phyloP scores from a whole-genome alignment of 2,888 invertebrate species.

The Acleris literana region DNA sequence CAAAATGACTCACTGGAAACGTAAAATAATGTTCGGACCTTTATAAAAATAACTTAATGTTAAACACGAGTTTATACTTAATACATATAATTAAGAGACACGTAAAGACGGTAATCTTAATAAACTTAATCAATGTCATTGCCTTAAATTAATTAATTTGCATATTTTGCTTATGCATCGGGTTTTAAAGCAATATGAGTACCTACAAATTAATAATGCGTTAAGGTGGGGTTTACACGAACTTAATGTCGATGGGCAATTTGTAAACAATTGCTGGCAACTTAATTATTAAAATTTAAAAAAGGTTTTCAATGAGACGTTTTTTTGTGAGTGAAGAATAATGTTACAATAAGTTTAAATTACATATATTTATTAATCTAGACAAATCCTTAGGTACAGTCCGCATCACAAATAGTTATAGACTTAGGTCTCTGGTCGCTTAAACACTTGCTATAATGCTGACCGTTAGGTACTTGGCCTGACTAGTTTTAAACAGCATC shows the following conservation, averaged over 20 bases:
- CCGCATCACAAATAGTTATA: too few species aligned
- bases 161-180: slow-evolving; percentile 29
- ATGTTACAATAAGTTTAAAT: too few species aligned
- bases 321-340: too few species aligned
- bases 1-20: background rate
- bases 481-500: too few species aligned
- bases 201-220: slow-evolving; percentile 27
- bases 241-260: slow-evolving; percentile 4
- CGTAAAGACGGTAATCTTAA: slow-evolving; percentile 33
- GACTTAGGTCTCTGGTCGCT: too few species aligned
- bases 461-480: too few species aligned
- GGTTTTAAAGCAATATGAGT: slow-evolving; percentile 27
- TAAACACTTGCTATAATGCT: too few species aligned
- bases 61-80: slow-evolving; percentile 28
- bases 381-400: too few species aligned
- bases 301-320: too few species aligned
- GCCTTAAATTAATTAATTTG: slow-evolving; percentile 30
- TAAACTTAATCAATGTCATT: slow-evolving; percentile 36
- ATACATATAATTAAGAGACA: slow-evolving; percentile 33
- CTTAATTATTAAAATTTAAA: too few species aligned
- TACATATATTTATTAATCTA: too few species aligned
- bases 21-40: background rate
- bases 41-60: slow-evolving; percentile 15
- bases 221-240: slow-evolving; percentile 4
- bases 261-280: background rate